Base-by-base conservation (phyloP, 2,113 vertebrate genomes). In the Meleagris gallopavo region DNA sequence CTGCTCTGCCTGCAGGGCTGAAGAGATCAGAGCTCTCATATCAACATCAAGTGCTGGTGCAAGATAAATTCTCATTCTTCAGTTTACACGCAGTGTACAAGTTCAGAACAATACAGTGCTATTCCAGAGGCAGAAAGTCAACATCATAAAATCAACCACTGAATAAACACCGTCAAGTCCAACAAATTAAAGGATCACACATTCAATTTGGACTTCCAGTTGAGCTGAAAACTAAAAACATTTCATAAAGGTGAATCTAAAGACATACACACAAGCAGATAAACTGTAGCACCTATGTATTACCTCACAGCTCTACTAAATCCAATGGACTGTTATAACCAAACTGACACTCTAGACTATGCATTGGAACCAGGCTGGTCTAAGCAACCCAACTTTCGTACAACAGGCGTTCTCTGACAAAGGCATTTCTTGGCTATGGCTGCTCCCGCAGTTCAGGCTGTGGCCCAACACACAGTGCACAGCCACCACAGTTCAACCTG, bases 161-260 rank as follows among this genome's bases (percentile, higher is more conserved):
- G 40, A 79, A 50, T 9, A 48, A 25, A 3, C 36, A 12, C 57
- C 3, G 15, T 17, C 1, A 0, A 69, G 77, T 38, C 25, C 36
- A 46, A 22, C 13, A 38, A 30, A 45, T 2, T 45, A 36, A 88
- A 70, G 46, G 36, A 76, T 19, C 11, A 85, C 45, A 81, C 91
- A 74, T 29, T 73, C 36, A 70, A 7, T 32, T 41, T 22, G 29
- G 40, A 67, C 61, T 40, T 3, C 0, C 2, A 24, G 19, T 5
- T 11, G 40, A 91, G 16, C 3, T 69, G 82, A 79, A 84, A 93
- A 45, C 18, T 5, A 32, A 1, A 2, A 66, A 61, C 29, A 60
- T 13, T 50, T 71, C 34, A 82, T 27, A 57, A 10, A 67, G 71
- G 27, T 2, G 69, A 72, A 54, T 45, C 27, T 58, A 62, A 57